Evolutionary conservation across 2,797 vertebrate genomes (phyloP).

Genomic region (Falco concolor): DNA sequence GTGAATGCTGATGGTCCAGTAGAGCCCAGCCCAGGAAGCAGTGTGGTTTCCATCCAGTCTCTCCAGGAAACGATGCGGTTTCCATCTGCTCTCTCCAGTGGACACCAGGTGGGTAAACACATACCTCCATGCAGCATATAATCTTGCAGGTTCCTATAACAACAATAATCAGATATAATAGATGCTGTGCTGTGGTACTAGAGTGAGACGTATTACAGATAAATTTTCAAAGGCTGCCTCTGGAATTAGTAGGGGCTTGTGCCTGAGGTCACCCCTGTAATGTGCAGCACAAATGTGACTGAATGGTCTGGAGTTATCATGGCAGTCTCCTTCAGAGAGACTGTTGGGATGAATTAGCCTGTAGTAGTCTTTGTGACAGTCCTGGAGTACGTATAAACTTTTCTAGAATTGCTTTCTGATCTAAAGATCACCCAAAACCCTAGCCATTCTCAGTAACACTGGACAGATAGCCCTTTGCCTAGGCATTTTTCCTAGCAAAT

Average conservation of each 20-base stretch:
- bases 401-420: neutral
- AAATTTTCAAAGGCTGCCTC: neutral
- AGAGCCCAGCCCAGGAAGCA: neutral
- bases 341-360: neutral
- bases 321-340: neutral
- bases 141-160: neutral
- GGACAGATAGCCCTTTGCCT: neutral
- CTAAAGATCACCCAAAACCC: neutral
- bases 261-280: neutral
- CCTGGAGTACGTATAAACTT: neutral
- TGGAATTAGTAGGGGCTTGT: neutral
- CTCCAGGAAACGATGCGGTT: neutral
- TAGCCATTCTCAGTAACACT: neutral
- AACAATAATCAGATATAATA: neutral
- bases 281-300: neutral
- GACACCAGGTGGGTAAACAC: neutral
- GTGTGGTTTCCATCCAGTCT: neutral
- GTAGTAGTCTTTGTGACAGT: neutral
- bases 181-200: neutral
- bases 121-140: accelerated
- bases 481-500: neutral
- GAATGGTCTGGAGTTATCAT: neutral
- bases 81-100: neutral
- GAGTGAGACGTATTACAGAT: neutral
- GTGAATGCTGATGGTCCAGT: neutral